Percentiles rank a stretch among this genome's conserved stretches.
Conservation (phyloP, 2,888 invertebrate genomes). For the Caenorhabditis japonica region DNA sequence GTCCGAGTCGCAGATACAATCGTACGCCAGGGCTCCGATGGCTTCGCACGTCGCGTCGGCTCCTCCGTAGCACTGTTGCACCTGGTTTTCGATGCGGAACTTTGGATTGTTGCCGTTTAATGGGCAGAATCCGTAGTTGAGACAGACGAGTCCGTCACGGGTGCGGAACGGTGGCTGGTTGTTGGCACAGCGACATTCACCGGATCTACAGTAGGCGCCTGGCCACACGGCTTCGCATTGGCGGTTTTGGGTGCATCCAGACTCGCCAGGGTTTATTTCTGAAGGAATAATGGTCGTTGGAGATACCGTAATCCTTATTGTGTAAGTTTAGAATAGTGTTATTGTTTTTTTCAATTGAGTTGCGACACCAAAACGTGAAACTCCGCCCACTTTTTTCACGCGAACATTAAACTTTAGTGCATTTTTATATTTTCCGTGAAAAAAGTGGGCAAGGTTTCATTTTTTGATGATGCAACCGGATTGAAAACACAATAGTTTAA, state of each 20-base stretch:
- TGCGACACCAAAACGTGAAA: too few relatives aligned
- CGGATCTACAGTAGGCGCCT: conserved; percentile 75
- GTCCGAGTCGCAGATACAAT: conserved; percentile 76
- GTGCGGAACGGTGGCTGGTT: conserved; percentile 76
- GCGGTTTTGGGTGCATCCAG: conserved; percentile 76
- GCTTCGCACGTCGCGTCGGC: conserved; percentile 77
- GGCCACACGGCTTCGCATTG: conserved; percentile 77
- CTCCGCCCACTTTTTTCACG: too few relatives aligned
- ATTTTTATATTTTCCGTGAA: too few relatives aligned
- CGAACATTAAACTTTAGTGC: too few relatives aligned
- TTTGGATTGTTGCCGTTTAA: conserved; percentile 77
- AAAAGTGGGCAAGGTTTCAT: too few relatives aligned
- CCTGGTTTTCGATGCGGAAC: conserved; percentile 77
- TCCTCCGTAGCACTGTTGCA: conserved; percentile 75
- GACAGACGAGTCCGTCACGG: conserved; percentile 71
- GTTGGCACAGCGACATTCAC: conserved; percentile 76
- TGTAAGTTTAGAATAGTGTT: too few relatives aligned
- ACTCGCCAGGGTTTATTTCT: conserved; percentile 77
- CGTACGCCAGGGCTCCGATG: conserved; percentile 75
- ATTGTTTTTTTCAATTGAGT: too few relatives aligned
- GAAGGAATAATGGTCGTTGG: conserved; percentile 15
- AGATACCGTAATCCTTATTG: too few relatives aligned
- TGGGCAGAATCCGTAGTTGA: conserved; percentile 77
- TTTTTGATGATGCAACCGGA: too few relatives aligned
- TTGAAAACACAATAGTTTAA: too few relatives aligned